Percentiles rank a stretch among this genome's conserved stretches.
Evolutionary conservation across 2,113 vertebrate genomes (phyloP).

Genomic region (Pionites leucogaster): DNA sequence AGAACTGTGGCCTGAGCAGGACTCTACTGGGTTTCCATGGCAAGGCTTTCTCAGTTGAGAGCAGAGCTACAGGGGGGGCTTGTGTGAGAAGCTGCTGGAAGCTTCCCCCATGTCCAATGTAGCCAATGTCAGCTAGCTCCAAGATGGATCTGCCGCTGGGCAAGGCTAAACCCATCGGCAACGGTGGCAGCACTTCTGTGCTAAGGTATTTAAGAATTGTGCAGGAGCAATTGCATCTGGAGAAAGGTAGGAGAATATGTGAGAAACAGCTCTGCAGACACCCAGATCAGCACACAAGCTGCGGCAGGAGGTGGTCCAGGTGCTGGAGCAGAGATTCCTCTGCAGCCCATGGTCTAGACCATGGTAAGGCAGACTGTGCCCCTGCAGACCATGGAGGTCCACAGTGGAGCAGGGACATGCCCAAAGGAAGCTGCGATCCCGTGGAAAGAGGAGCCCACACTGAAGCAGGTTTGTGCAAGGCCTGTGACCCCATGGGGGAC

Average conservation of each 20-base stretch:
- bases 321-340: neutral
- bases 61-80: neutral
- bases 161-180: rapidly evolving
- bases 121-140: neutral
- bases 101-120: neutral
- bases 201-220: neutral
- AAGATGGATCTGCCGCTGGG: neutral
- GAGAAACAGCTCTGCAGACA: neutral
- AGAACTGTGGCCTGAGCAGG: neutral
- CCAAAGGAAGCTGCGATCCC: neutral
- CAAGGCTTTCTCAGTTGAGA: neutral
- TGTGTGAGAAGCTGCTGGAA: neutral
- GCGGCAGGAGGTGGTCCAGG: neutral
- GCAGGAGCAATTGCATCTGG: neutral
- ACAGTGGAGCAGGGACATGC: neutral
- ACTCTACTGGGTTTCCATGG: neutral
- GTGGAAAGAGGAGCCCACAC: neutral
- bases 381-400: neutral
- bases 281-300: neutral
- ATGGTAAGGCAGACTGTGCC: neutral
- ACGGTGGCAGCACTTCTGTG: neutral
- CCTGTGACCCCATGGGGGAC: neutral
- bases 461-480: neutral
- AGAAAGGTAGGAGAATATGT: neutral
- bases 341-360: neutral